These are phyloP conservation scores for Drosophila varians DNA, from an alignment of 1,140 invertebrate species.

Conservation along the genomic window DNA sequence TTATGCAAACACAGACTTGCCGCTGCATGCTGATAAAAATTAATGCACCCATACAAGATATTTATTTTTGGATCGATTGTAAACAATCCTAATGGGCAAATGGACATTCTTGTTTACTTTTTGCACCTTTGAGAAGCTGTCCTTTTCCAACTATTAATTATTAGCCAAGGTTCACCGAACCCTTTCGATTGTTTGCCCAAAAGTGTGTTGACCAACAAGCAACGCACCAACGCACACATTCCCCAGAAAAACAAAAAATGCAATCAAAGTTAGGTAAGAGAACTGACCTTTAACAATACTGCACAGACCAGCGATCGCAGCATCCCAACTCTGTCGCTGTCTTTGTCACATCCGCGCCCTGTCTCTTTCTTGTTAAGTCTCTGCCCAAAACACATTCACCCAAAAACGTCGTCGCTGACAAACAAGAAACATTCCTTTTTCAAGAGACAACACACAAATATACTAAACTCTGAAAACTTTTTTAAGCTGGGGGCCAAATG, in stretches of 20 bases:
- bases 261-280: constrained; percentile 80
- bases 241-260: constrained; percentile 53
- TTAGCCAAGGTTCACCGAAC: constrained; percentile 15
- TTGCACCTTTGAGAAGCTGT: constrained; percentile 7
- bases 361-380: not conserved
- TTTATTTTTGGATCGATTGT: not conserved
- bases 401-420: constrained; percentile 58
- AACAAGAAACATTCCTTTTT: constrained; percentile 73
- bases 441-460: constrained; percentile 49
- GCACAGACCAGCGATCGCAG: constrained; percentile 61
- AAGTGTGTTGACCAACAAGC: constrained; percentile 37
- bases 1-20: too few relatives aligned
- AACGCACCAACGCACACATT: constrained; percentile 45
- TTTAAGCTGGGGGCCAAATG: constrained; percentile 46
- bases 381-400: constrained; percentile 61
- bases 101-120: constrained; percentile 4
- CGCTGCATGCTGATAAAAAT: too few relatives aligned
- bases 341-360: constrained; percentile 12
- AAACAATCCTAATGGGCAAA: not conserved
- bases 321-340: not conserved
- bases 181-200: constrained; percentile 28
- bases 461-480: constrained; percentile 23
- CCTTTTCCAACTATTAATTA: constrained; percentile 17
- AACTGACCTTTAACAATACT: constrained; percentile 81
- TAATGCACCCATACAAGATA: not conserved